These are phyloP conservation scores for Chromobotia macracanthus DNA, from an alignment of 2,797 vertebrate species.

Conservation along the genomic window DNA sequence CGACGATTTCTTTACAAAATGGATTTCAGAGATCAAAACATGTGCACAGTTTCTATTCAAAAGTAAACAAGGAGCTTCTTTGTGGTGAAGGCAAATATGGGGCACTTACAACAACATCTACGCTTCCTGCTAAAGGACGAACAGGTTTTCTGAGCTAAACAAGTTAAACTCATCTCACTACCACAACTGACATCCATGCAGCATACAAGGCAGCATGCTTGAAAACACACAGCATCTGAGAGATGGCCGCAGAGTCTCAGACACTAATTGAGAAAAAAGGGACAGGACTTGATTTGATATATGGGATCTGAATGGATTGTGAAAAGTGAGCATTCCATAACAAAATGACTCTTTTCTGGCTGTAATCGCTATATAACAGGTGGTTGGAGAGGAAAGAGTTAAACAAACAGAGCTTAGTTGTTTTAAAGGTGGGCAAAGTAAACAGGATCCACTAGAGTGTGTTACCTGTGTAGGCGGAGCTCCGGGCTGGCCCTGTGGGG, in stretches of 20 bases:
- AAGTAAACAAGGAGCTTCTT: not conserved
- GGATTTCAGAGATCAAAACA: not conserved
- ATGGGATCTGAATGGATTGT: no score
- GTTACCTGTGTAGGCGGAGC: conserved; percentile 83
- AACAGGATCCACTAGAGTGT: not conserved
- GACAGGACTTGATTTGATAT: not conserved
- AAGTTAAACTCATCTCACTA: conserved; percentile 51
- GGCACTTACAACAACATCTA: not conserved
- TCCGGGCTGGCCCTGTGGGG: conserved; percentile 73
- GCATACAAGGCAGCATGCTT: conserved; percentile 38
- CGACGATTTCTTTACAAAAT: not conserved
- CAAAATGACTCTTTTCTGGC: no score
- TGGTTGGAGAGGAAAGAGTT: no score
- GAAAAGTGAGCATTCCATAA: no score
- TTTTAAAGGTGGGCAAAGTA: not conserved
- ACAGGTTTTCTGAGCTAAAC: conserved; percentile 73
- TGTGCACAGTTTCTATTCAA: conserved; percentile 9
- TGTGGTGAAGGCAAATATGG: not conserved
- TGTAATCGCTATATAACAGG: no score
- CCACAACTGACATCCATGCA: conserved; percentile 69
- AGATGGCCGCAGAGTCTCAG: conserved; percentile 2
- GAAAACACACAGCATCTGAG: conserved; percentile 24
- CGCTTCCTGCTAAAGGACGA: conserved; percentile 28
- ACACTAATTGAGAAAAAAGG: not conserved
- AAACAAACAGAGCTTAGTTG: no score